Conservation (phyloP, 2,888 invertebrate species). For the Ectemnius continuus region DNA sequence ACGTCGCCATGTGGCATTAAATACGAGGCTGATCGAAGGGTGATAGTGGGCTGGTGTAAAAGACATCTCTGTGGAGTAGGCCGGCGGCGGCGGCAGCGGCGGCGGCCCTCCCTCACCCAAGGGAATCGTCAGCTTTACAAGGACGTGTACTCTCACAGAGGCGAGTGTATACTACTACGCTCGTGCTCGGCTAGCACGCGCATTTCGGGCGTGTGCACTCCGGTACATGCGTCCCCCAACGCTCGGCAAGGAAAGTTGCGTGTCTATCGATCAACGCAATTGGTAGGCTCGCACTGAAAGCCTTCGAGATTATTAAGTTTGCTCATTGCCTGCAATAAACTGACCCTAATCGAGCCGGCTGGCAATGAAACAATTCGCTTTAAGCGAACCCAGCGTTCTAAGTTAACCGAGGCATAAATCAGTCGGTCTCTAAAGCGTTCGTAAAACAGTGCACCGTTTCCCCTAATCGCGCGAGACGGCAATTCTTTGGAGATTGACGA, state of each 20-base stretch:
- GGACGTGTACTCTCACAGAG: constrained; percentile 29
- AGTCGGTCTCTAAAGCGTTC: too few relatives aligned
- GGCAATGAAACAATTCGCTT: too few relatives aligned
- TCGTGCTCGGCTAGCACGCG: constrained; percentile 19
- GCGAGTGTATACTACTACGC: constrained; percentile 5
- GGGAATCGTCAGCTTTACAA: constrained; percentile 51
- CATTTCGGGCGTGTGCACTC: constrained; percentile 31
- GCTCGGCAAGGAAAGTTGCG: constrained; percentile 26
- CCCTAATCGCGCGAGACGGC: too few relatives aligned
- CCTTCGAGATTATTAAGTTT: constrained; percentile 21
- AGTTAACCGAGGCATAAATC: too few relatives aligned
- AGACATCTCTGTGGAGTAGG: constrained; percentile 10
- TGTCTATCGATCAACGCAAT: constrained; percentile 33
- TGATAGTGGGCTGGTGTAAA: constrained; percentile 39
- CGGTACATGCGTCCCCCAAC: not conserved
- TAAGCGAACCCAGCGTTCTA: too few relatives aligned
- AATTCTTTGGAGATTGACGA: not conserved
- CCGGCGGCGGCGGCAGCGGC: too few relatives aligned
- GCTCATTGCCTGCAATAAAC: not conserved
- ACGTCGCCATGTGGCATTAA: constrained; percentile 30
- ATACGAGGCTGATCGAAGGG: constrained; percentile 30
- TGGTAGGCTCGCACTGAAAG: not conserved
- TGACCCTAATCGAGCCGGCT: not conserved
- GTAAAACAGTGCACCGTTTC: too few relatives aligned
- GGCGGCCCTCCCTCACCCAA: constrained; percentile 26